Percentiles rank a stretch among this genome's conserved stretches.
Evolutionary conservation across 2,888 invertebrate genomes (phyloP).

Genomic region (Fissipunctia ypsillon): DNA sequence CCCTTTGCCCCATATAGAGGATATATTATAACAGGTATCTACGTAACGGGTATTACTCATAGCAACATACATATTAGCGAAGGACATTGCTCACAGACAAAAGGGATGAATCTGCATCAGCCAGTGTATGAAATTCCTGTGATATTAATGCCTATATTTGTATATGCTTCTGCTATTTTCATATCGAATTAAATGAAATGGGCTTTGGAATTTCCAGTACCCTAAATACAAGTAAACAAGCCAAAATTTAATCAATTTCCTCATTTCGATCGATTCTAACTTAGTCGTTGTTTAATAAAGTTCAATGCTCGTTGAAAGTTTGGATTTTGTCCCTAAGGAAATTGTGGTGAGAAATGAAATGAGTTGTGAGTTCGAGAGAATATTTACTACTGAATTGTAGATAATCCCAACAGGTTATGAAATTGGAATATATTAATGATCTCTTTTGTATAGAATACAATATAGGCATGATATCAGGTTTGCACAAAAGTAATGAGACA

Average conservation of each 20-base stretch:
- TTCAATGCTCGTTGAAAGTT: constrained; percentile 32
- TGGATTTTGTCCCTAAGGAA: background rate
- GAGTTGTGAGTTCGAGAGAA: background rate
- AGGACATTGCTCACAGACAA: constrained; percentile 1
- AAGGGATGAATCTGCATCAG: background rate
- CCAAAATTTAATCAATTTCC: constrained; percentile 11
- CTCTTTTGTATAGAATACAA: too few species aligned
- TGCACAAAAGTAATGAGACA: too few species aligned
- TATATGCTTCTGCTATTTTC: background rate
- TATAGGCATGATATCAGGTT: too few species aligned
- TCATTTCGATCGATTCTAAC: constrained; percentile 10
- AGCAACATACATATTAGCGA: background rate
- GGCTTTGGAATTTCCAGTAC: background rate
- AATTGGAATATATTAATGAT: background rate
- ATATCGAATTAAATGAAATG: constrained; percentile 2
- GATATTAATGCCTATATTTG: background rate
- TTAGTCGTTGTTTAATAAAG: constrained; percentile 27
- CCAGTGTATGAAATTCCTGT: background rate
- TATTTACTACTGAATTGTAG: background rate
- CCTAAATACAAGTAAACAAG: constrained; percentile 19
- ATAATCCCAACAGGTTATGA: background rate
- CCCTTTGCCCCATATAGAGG: background rate
- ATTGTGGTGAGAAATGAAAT: constrained; percentile 9
- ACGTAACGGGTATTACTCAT: background rate
- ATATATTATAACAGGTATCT: background rate